Evolutionary conservation across 2,888 invertebrate genomes (phyloP), one percentile per base, ranked within the genome.

Genomic region (Harpagoxenus sublaevis): DNA sequence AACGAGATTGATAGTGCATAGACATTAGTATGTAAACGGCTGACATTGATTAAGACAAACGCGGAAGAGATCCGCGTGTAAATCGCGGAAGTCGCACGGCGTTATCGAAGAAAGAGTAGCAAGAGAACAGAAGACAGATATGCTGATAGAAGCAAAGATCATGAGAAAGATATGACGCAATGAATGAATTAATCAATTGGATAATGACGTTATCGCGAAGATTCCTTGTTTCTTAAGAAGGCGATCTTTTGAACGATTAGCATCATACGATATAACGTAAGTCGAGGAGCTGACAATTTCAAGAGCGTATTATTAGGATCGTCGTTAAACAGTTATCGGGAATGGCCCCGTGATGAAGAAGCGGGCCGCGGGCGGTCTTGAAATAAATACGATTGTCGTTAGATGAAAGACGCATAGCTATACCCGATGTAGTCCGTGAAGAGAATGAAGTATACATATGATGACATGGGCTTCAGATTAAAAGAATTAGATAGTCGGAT

Each of bases 401-500:
- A 78, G 12, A 8, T 45, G 57, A 70, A 70, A 48, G 31, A 48
- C 71, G 48, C 55, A 71, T 68, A 60, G 57, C 55, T 18, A 60
- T 18, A 60, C 57, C 83, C 81, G 71, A 79, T 15, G 57, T 86
- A 65, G 70, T 86, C 77, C 55, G 84, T 63, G 77, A 84, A 66
- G 70, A 73, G 78, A 81, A 86, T 83, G 48, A 88, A 86, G 65
- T 66, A 68, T 23, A 23, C 23, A 23, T 51, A 28, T 23, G 35
- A 78, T 57, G 73, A 86, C 48, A 60, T 75, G 85, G 73, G 71
- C 78, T 83, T 91, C 89, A 88, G 74, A 81, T 83, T 84, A 90
- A 18, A 60, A 84, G 83, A 79, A 91, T 91, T 84, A 87, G 83
- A 45, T 89, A 88, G 57, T 89, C 85, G 70, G 89, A 74, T 82